Evolutionary conservation across 2,888 invertebrate species (phyloP), one percentile per base, ranked within the genome.

Genomic region (Nudaria mundana): DNA sequence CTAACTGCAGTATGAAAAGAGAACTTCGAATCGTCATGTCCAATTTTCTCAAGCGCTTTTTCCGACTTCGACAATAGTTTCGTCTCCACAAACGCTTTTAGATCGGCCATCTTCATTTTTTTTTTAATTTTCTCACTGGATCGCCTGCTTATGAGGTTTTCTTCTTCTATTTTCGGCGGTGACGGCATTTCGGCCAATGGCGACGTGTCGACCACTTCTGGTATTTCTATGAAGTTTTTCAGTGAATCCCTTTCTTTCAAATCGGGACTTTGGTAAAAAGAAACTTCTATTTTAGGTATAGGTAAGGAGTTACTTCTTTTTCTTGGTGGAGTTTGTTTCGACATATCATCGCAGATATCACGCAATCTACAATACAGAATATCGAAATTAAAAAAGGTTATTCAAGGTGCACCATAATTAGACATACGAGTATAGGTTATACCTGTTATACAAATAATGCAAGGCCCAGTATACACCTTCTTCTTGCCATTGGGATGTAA

Each of bases 381-480:
- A 13, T n/a, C 8, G 1, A n/a, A n/a, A n/a, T n/a, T n/a, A n/a
- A n/a, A n/a, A n/a, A n/a, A n/a, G n/a, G n/a, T n/a, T n/a, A n/a
- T n/a, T n/a, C n/a, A n/a, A n/a, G n/a, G n/a, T n/a, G n/a, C n/a
- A n/a, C n/a, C n/a, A n/a, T n/a, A n/a, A n/a, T n/a, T n/a, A n/a
- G n/a, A n/a, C n/a, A n/a, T n/a, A n/a, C n/a, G n/a, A n/a, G n/a
- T n/a, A n/a, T n/a, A n/a, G n/a, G 18, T 33, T 2, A 10, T 58
- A 96, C 97, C 97, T 92, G 71, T 97, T 96, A 64, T 95, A 95
- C 49, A 97, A 88, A 81, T 95, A 98, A 74, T 97, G 95, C 18
- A 99, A 83, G 8, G 97, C 98, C 99, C 99, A 99, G 76, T 95
- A 97, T 7, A 99, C 94, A 0, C 99, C 99, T 75, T 99, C 98